phyloP scores from a whole-genome alignment of 2,797 vertebrate species.

The Karalla daura region DNA sequence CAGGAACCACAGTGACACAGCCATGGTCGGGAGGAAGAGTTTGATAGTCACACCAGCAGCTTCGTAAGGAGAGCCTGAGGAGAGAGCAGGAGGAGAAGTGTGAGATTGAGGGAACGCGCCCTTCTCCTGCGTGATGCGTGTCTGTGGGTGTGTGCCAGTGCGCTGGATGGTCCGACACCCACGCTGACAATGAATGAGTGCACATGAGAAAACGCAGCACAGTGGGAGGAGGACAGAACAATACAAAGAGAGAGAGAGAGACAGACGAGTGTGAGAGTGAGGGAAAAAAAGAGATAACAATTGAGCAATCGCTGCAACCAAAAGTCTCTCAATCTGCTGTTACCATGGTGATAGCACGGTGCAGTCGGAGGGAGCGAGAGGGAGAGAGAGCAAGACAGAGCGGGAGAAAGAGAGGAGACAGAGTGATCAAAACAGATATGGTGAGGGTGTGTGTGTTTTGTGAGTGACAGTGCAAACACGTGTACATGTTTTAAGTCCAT shows the following conservation, averaged over 20 bases:
- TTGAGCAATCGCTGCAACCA: constrained; percentile 66
- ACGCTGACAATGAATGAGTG: constrained; percentile 34
- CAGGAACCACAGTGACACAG: constrained; percentile 80
- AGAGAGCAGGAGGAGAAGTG: constrained; percentile 48
- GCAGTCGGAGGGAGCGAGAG: constrained; percentile 50
- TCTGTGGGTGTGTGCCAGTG: constrained; percentile 2
- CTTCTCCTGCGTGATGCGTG: neutral
- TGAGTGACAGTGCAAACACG: constrained; percentile 30
- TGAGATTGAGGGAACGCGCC: constrained; percentile 29
- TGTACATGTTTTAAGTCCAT: constrained; percentile 63
- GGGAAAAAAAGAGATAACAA: constrained; percentile 66
- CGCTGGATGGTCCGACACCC: constrained; percentile 16
- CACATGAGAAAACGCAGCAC: constrained; percentile 47
- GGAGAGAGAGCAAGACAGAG: constrained; percentile 18
- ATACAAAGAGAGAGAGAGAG: constrained; percentile 44
- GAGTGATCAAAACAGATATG: constrained; percentile 21
- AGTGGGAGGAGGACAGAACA: constrained; percentile 45
- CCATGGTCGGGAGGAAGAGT: constrained; percentile 80
- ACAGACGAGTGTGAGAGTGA: no score
- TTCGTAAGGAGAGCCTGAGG: constrained; percentile 70
- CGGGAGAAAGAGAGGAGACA: constrained; percentile 16
- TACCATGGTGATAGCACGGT: constrained; percentile 77
- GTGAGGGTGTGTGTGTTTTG: constrained; percentile 21
- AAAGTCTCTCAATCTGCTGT: constrained; percentile 77
- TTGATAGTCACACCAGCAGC: constrained; percentile 72